These are phyloP conservation scores for Nothocercus julius DNA, from an alignment of 2,113 vertebrate species.

Conservation along the genomic window DNA sequence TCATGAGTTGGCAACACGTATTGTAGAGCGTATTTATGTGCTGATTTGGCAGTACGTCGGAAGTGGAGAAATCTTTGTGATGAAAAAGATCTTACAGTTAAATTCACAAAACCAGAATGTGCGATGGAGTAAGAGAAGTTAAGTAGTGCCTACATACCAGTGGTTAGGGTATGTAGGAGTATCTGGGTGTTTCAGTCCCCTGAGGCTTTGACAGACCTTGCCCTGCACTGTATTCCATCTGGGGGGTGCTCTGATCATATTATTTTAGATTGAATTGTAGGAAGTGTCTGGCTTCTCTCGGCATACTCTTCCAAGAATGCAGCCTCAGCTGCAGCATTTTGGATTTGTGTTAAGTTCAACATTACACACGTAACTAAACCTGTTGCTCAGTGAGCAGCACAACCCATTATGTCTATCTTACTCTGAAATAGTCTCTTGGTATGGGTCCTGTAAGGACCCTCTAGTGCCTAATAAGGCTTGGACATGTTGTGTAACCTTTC, in stretches of 20 bases:
- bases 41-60: constrained; percentile 11
- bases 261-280: background rate
- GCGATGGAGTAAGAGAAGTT: background rate
- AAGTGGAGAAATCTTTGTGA: constrained; percentile 26
- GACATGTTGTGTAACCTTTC: background rate
- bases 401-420: background rate
- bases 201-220: background rate
- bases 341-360: background rate
- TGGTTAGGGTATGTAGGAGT: background rate
- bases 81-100: constrained; percentile 10
- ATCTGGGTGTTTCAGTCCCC: background rate
- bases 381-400: background rate
- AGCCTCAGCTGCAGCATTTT: background rate
- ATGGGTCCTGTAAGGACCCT: background rate
- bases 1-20: constrained; percentile 20
- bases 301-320: background rate
- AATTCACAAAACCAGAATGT: background rate
- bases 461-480: background rate
- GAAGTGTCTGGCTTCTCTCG: background rate
- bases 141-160: background rate
- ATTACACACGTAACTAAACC: background rate
- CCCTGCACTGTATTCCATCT: background rate
- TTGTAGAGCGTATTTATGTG: background rate
- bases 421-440: background rate
- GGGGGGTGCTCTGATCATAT: background rate